Base-by-base conservation (phyloP, 1,140 invertebrate genomes). In the Drosophila arizonae region DNA sequence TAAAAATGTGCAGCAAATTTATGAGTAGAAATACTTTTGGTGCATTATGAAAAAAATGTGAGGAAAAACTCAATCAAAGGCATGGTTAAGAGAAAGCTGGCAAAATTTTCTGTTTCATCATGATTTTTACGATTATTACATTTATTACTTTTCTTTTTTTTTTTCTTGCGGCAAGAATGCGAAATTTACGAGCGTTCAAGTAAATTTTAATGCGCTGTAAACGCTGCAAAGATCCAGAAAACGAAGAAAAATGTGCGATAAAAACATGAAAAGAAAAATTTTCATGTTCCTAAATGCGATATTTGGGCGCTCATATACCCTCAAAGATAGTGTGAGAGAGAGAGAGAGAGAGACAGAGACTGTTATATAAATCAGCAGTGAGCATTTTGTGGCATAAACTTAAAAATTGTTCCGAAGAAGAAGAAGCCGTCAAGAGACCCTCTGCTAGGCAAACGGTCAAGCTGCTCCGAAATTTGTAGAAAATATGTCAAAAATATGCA, bases 401-500 rank as follows among this genome's bases (percentile, higher is more conserved):
- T 67, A 54, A 85, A 39, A 84, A 77, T 85, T 85, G 81, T 75
- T 77, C 62, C 65, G 30, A 33, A 39, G 36, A 39, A 11, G 46
- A 24, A 24, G 51, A 10, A 51, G 17, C 33, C 6, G 33, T 6
- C 6, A 6, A 17, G 30, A 52, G 60, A 56, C 30, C 15, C 36
- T 39, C 36, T 8, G 10, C 17, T 41, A 11, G 15, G 17, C 36
- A 15, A 65, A 63, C 52, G 70, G 63, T 72, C 74, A 76, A 73
- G 64, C 26, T 65, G 55, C 46, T 48, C 63, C 55, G 43, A 66
- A 79, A 75, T 85, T 70, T 85, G 64, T 77, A 70, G 63, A 77
- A 85, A 85, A 80, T 85, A 80, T 85, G 77, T 86, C 64, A 61
- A 60, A 81, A 85, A 86, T 81, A 85, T 86, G 81, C 75, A 86